Percentiles rank a stretch among this genome's conserved stretches.
These are phyloP conservation scores for Lichenostomus cassidix DNA, from an alignment of 2,113 vertebrate genomes.

Conservation along the genomic window DNA sequence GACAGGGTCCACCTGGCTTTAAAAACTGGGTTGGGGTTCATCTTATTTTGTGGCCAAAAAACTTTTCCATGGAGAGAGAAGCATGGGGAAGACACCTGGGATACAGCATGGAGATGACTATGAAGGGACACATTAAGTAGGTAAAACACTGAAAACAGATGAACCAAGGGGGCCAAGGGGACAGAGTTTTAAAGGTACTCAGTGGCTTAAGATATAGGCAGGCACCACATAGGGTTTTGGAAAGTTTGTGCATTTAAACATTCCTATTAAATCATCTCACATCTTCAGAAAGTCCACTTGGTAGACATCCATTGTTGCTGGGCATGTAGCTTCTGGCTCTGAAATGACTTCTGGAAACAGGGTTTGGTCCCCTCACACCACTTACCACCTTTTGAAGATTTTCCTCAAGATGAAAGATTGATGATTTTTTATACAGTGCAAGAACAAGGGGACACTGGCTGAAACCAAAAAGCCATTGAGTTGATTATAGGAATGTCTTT, in stretches of 20 bases:
- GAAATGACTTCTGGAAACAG: neutral
- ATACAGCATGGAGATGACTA: neutral
- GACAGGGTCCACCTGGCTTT: neutral
- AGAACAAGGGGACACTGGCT: neutral
- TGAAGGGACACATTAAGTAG: fast-evolving
- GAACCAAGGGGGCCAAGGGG: neutral
- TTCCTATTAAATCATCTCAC: neutral
- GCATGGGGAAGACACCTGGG: neutral
- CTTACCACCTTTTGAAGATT: neutral
- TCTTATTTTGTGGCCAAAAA: neutral
- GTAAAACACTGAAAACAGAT: neutral
- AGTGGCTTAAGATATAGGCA: neutral
- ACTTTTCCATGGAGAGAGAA: neutral
- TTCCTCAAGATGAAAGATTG: neutral
- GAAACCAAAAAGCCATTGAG: neutral
- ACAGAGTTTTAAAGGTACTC: neutral
- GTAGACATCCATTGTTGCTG: neutral
- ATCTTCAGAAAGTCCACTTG: neutral
- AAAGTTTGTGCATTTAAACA: neutral
- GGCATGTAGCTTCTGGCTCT: neutral
- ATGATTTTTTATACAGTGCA: neutral
- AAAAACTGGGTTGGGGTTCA: neutral
- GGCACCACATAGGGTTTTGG: neutral
- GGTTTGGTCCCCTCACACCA: neutral
- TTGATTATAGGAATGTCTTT: neutral